Percentiles rank a stretch among this genome's conserved stretches.
phyloP scores from a whole-genome alignment of 2,113 vertebrate genomes.

The Nibea albiflora region DNA sequence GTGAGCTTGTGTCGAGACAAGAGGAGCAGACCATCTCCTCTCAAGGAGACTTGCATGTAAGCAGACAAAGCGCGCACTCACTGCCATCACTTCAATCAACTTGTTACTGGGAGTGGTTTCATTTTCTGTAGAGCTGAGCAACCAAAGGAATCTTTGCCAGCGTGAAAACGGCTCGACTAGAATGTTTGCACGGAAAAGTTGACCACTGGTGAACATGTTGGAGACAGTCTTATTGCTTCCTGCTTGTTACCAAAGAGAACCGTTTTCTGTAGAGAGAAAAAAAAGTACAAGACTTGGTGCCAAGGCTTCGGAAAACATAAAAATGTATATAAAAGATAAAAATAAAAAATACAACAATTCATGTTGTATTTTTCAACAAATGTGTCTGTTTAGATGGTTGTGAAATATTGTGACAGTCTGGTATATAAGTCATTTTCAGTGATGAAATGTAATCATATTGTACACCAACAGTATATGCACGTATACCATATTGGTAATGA shows the following conservation, averaged over 20 bases:
- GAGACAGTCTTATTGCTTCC: conserved; percentile 29
- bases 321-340: neutral
- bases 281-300: conserved; percentile 2
- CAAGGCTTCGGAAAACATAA: neutral
- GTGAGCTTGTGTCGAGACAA: neutral
- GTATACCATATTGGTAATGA: neutral
- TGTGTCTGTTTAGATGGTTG: neutral
- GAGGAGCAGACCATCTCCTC: neutral
- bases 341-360: neutral
- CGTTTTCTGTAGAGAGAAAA: neutral
- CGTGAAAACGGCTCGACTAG: conserved; percentile 3
- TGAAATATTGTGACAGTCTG: neutral
- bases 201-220: conserved; percentile 48
- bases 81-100: conserved; percentile 34
- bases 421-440: neutral
- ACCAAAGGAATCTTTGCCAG: conserved; percentile 46
- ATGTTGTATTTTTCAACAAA: no score
- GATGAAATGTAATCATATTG: neutral
- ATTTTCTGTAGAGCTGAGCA: conserved; percentile 30
- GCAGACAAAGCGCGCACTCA: conserved; percentile 26
- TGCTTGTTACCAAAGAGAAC: conserved; percentile 27
- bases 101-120: conserved; percentile 39
- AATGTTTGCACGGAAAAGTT: conserved; percentile 53
- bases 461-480: neutral
- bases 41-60: conserved; percentile 1